Conservation (phyloP, 2,888 invertebrate species). For the Margaritifera margaritifera region DNA sequence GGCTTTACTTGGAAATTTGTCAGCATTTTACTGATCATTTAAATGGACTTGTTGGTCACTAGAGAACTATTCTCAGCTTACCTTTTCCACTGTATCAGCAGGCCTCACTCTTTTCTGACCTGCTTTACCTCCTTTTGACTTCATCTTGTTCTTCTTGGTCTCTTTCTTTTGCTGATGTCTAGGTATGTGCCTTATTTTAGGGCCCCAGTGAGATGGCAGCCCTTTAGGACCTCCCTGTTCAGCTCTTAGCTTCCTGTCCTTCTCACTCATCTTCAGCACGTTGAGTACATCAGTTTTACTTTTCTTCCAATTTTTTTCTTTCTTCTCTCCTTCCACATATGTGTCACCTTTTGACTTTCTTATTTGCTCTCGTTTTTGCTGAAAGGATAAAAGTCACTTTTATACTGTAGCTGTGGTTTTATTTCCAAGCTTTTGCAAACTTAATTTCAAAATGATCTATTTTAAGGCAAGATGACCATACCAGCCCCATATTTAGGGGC, state of each 20-base stretch:
- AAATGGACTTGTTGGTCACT: no score
- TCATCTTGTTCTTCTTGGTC: conserved; percentile 12
- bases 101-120: background rate
- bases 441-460: no score
- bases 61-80: no score
- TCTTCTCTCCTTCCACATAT: background rate
- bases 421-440: no score
- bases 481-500: no score
- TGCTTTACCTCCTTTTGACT: conserved; percentile 8
- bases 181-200: conserved; percentile 65
- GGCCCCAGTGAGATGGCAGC: conserved; percentile 67
- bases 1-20: no score
- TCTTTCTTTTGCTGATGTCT: conserved; percentile 26
- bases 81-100: no score
- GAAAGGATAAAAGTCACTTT: background rate
- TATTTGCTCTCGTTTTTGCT: conserved; percentile 10
- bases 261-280: conserved; percentile 21
- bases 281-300: conserved; percentile 10
- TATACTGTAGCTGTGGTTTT: no score
- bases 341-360: background rate
- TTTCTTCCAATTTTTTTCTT: conserved; percentile 2
- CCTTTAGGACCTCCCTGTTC: conserved; percentile 21
- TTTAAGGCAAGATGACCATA: no score
- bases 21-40: no score
- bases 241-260: conserved; percentile 22